Base-by-base conservation (phyloP, 37 sponge, comb jelly and placozoan species). In the Beroe forskalii region DNA sequence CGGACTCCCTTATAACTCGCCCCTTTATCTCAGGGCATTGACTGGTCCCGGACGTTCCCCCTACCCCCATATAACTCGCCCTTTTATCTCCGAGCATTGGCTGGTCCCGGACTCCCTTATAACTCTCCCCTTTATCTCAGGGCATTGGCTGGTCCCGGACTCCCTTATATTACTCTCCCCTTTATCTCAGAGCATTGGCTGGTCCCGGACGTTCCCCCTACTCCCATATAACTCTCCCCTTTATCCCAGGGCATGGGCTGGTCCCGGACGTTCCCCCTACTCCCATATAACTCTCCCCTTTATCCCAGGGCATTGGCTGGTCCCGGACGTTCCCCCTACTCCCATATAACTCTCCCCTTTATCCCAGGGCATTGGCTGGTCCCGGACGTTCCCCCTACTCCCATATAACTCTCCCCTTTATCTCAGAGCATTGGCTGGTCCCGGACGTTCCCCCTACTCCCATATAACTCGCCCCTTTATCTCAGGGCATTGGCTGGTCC, bases 41-140 rank as follows among this genome's bases (percentile, higher is more conserved):
- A 91, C 62, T 91, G 75, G 62, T 40, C 76, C 76, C 89, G 67
- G 42, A 67, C 25, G 67, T 33, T 1, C 90, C 60, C 76, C 92
- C 90, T 92, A 92, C 90, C 91, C 92, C 48, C 96, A n/a, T n/a
- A n/a, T n/a, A n/a, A n/a, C n/a, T n/a, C n/a, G n/a, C n/a, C n/a
- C n/a, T n/a, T n/a, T n/a, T n/a, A n/a, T n/a, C n/a, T 67, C 90
- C 92, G 94, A 61, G 67, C 92, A 0, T 90, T 94, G 19, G 92
- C 62, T 91, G 75, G 62, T 40, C 76, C 76, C 89, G 67, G 42
- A 67, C 25, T 61, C 35, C 0, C 90, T 64, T 62, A 91, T 86
- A 92, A 92, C 90, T 92, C 92, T 40, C 96, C 96, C 72, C 92
- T 94, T n/a, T n/a, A n/a, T n/a, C n/a, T 67, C 90, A 94, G 94